Evolutionary conservation across 2,113 vertebrate genomes (phyloP).

Genomic region (Hylia prasina): DNA sequence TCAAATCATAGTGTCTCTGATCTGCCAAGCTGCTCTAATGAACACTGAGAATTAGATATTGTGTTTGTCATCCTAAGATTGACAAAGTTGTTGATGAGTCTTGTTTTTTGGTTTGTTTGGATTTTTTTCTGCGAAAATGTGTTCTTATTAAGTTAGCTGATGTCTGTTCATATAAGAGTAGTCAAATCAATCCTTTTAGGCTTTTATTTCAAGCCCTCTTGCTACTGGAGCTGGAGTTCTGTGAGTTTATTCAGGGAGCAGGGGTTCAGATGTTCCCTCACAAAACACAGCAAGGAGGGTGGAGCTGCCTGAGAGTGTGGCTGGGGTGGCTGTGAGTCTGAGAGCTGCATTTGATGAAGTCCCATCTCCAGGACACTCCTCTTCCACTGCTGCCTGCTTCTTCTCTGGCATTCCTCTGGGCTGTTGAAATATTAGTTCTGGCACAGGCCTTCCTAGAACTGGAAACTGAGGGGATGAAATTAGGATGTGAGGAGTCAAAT

Average conservation of each 20-base stretch:
- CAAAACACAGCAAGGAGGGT: background rate
- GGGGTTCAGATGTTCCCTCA: background rate
- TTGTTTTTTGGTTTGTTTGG: background rate
- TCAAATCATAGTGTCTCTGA: background rate
- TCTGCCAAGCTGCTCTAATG: background rate
- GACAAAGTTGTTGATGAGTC: background rate
- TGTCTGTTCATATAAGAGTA: background rate
- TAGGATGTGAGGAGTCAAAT: background rate
- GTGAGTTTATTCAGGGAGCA: background rate
- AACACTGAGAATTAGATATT: background rate
- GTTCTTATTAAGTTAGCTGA: background rate
- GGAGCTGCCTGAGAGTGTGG: background rate
- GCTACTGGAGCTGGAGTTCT: background rate
- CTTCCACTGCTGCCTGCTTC: background rate
- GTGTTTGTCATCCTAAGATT: background rate
- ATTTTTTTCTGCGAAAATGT: background rate
- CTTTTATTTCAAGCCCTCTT: background rate
- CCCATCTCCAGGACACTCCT: background rate
- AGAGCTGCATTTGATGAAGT: background rate
- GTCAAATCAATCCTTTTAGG: background rate
- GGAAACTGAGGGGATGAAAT: background rate
- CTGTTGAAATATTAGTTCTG: background rate
- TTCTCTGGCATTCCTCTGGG: background rate
- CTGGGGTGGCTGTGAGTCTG: background rate
- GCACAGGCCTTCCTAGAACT: background rate